Base-by-base conservation (phyloP, 2,888 invertebrate species). In the Nasonia oneida region DNA sequence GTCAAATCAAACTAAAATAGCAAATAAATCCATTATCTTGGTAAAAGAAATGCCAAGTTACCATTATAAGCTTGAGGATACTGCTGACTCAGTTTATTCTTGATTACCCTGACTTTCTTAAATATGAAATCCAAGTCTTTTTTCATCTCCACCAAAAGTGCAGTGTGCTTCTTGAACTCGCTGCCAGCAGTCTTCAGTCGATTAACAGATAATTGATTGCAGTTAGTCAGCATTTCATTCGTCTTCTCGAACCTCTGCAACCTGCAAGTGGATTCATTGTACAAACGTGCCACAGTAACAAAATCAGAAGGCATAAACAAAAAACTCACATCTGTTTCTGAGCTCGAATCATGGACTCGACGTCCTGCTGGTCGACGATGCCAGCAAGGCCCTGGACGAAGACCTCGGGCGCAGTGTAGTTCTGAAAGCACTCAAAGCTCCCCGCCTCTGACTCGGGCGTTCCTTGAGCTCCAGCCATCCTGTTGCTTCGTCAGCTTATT, bases 171-270 rank as follows among this genome's bases (percentile, higher is more conserved):
- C 91, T 97, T 98, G 90, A 99, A 98, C 91, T 99, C 99, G 0
- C 96, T 96, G 12, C 96, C 96, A 0, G 98, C 98, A 33, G 96
- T 96, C 91, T 98, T 97, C 81, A 98, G 95, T 15, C 99, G 95
- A 88, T 96, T 96, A 3, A 97, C 96, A 0, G 99, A 98, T n/a
- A 99, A 93, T 29, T 98, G 97, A 93, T 99, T 99, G 92, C 99
- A 99, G 93, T 99, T 99, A 14, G 98, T 96, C 50, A 99, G 94
- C 99, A 99, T 99, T 94, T 99, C 99, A 91, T 99, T 99, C 0
- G 99, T 99, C 93, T 99, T 99, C 92, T 99, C 99, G 94, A 99
- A 99, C 83, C 99, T 83, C 73, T 87, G 85, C 15, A 87, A 53
- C 87, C 85, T 87, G 37, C 15, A 73, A 81, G 83, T 87, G 83